Evolutionary conservation across 2,797 vertebrate species (phyloP).

Genomic region (Antrozous pallidus): DNA sequence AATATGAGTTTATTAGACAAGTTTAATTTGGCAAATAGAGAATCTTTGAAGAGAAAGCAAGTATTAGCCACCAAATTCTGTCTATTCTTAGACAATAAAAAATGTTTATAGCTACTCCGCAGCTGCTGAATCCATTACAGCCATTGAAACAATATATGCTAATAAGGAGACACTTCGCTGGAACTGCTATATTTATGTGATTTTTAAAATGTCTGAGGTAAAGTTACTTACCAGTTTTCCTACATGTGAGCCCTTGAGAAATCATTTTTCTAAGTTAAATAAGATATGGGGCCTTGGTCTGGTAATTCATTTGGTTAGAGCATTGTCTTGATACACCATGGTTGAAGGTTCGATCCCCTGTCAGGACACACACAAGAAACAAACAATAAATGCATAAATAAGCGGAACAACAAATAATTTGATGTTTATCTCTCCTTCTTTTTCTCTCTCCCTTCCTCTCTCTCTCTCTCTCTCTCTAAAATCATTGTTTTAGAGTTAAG

Average conservation of each 20-base stretch:
- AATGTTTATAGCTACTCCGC: not conserved
- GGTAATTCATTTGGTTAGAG: not conserved
- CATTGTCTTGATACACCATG: not conserved
- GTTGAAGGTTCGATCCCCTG: not conserved
- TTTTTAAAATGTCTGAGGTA: not conserved
- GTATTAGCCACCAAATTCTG: not conserved
- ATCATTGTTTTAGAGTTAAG: not conserved
- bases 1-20: not conserved
- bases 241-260: slow-evolving; percentile 34
- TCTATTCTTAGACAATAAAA: not conserved
- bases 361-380: not conserved
- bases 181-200: not conserved
- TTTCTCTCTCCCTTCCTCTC: not conserved
- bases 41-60: slow-evolving; percentile 13
- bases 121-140: not conserved
- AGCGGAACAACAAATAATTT: not conserved
- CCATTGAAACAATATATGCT: not conserved
- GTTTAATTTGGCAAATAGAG: not conserved
- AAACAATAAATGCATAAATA: not conserved
- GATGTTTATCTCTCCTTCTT: not conserved
- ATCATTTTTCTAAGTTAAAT: not conserved
- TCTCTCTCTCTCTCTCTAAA: not conserved
- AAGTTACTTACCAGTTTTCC: slow-evolving; percentile 18
- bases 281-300: not conserved
- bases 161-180: not conserved